Conservation (phyloP, 2,888 invertebrate genomes). For the Cyclophora punctaria region DNA sequence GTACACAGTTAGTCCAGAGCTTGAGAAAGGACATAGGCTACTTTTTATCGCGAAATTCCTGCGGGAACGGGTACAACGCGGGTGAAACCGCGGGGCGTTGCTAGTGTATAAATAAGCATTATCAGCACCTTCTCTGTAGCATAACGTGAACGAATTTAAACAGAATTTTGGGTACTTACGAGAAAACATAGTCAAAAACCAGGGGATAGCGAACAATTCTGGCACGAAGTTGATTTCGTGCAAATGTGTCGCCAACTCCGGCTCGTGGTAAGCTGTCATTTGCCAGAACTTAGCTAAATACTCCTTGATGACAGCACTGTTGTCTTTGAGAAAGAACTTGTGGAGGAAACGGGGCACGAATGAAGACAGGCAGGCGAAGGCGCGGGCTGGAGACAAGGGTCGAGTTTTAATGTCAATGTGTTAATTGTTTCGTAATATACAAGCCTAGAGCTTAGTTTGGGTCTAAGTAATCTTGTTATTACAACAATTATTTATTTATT, state of each 20-base stretch:
- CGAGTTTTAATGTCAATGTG: too few relatives aligned
- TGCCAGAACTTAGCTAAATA: constrained; percentile 98
- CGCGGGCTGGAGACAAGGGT: constrained; percentile 79
- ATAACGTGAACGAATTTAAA: too few relatives aligned
- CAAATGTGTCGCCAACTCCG: constrained; percentile 91
- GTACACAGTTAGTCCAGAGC: too few relatives aligned
- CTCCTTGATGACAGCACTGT: constrained; percentile 96
- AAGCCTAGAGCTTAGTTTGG: too few relatives aligned
- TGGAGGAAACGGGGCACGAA: constrained; percentile 98
- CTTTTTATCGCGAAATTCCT: too few relatives aligned
- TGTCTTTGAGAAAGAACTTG: constrained; percentile 98
- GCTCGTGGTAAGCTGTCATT: constrained; percentile 96
- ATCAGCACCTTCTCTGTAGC: too few relatives aligned
- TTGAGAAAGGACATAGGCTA: too few relatives aligned
- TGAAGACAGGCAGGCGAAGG: constrained; percentile 94
- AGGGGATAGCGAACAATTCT: constrained; percentile 98
- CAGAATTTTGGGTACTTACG: constrained; percentile 78
- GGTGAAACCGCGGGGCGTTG: too few relatives aligned
- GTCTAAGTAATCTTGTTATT: too few relatives aligned
- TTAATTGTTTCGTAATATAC: too few relatives aligned
- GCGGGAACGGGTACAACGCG: too few relatives aligned
- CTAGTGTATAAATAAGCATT: too few relatives aligned
- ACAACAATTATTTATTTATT: neutral
- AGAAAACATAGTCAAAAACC: constrained; percentile 99
- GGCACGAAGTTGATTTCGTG: constrained; percentile 95